Evolutionary conservation across 2,113 vertebrate genomes (phyloP), one percentile per base, ranked within the genome.

Genomic region (Perca fluviatilis): DNA sequence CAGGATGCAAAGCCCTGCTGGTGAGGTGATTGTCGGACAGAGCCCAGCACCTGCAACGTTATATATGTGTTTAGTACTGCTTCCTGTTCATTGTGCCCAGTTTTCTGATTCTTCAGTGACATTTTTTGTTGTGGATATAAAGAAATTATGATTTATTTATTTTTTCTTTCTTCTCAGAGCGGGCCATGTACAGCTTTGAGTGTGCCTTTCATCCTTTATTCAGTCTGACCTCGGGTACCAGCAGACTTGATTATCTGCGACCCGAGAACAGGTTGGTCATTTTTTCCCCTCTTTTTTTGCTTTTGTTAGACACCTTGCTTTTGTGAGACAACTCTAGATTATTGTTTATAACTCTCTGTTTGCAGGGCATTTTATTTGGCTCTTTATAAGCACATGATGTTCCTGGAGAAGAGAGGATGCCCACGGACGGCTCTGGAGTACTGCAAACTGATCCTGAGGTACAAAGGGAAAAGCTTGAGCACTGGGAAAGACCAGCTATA

Each of bases 381-480:
- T 76, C 95, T 99, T 62, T 99, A 97, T 90, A 99, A 99, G 92
- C 98, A 99, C 91, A 96, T 99, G 96, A 95, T 96, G 91, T 99
- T 98, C 77, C 92, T 99, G 84, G 98, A 99, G 94, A 99, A 97
- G 90, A 96, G 98, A 77, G 98, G 98, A 25, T 99, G 98, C 83
- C 97, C 97, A 3, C 95, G 98, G 25, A 99, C 98, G 0, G 97
- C 98, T 2, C 92, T 99, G 87, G 98, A 99, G 88, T 98, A 97
- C 95, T 99, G 97, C 94, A 99, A 97, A 90, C 96, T 99, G 27
- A 97, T 99, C 68, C 91, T 99, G 53, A 98, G 98, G 98, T 99
- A 83, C 65, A 70, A 54, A 68, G 40, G 30, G 3, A 63, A 50
- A 70, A 33, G 4, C 25, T 49, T 0, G 40, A 75, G 5, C 1